Evolutionary conservation across 2,888 invertebrate species (phyloP), one percentile per base, ranked within the genome.

Genomic region (Ectemnius continuus): DNA sequence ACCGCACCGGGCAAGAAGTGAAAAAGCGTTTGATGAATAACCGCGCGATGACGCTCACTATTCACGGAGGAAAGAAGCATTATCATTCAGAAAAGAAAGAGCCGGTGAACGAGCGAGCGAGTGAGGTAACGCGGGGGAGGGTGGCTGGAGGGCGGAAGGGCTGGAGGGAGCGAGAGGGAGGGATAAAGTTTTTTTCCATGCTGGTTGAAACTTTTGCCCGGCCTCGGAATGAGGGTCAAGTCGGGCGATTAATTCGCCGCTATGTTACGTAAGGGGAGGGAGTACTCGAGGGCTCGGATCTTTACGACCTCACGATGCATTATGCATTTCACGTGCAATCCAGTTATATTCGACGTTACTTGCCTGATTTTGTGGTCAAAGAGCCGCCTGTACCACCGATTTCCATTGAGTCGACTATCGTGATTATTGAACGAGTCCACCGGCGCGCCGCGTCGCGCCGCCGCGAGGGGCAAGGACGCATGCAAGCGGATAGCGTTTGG

Each of bases 11-110:
- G 58, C 13, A 57, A 47, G 46, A 60, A 48, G 6, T 11, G 6
- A 72, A 76, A 73, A 59, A 61, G 23, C 62, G 65, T 65, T 68
- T 77, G 78, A 77, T 74, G 78, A 78, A 78, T 77, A 77, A 74
- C 71, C 77, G 59, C 63, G 48, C 74, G 73, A 78, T 78, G 78
- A 78, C 78, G 74, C 68, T 68, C 78, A 61, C 63, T 61, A 45
- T 77, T 63, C 52, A n/a, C 23, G 8, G n/a, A 61, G 65, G 26
- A 68, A 70, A 73, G 73, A 67, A 64, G 70, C 67, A 77, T 74
- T 74, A 71, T 60, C 78, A 67, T 77, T 73, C 58, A 52, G 36
- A 36, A 36, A 36, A 36, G 36, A 36, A 36, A 36, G 36, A 36
- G 36, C 36, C 36, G 4, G 36, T 11, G 36, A 36, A 36, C 36